phyloP scores from a whole-genome alignment of 1,140 invertebrate genomes.

The Zaprionus gabonicus region DNA sequence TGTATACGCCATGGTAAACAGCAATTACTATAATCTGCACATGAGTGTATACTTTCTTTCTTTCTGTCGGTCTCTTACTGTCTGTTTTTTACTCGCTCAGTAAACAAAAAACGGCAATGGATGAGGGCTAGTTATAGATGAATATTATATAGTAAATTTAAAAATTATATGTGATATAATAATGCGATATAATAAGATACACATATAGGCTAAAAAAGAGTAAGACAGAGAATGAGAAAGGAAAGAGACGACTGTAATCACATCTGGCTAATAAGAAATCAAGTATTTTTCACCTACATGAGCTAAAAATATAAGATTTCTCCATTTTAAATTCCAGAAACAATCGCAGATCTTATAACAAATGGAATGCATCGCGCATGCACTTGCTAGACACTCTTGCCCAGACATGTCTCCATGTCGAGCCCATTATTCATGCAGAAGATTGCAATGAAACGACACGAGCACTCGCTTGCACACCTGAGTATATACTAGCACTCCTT shows the following conservation, averaged over 20 bases:
- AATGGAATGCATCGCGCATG: background rate
- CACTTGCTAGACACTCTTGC: slow-evolving; percentile 7
- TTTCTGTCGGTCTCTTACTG: background rate
- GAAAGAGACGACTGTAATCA: background rate
- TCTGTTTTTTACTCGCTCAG: background rate
- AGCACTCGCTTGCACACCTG: slow-evolving; percentile 11
- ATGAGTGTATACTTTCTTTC: background rate
- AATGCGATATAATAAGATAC: too few species aligned
- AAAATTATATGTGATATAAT: background rate
- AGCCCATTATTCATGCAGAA: slow-evolving; percentile 55
- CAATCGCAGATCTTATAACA: background rate
- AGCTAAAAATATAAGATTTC: too few species aligned
- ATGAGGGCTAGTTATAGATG: background rate
- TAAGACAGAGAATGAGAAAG: background rate
- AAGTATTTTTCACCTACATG: background rate
- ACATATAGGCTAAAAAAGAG: background rate
- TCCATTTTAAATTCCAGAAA: background rate
- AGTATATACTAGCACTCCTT: too few species aligned
- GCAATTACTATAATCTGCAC: background rate
- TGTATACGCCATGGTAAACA: background rate
- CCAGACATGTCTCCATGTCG: background rate
- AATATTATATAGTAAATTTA: too few species aligned
- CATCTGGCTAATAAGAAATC: background rate
- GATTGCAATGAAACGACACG: slow-evolving; percentile 35
- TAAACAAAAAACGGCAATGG: background rate